Percentiles rank a stretch among this genome's conserved stretches.
These are phyloP conservation scores for Callipepla californica DNA, from an alignment of 2,113 vertebrate species.

Conservation along the genomic window DNA sequence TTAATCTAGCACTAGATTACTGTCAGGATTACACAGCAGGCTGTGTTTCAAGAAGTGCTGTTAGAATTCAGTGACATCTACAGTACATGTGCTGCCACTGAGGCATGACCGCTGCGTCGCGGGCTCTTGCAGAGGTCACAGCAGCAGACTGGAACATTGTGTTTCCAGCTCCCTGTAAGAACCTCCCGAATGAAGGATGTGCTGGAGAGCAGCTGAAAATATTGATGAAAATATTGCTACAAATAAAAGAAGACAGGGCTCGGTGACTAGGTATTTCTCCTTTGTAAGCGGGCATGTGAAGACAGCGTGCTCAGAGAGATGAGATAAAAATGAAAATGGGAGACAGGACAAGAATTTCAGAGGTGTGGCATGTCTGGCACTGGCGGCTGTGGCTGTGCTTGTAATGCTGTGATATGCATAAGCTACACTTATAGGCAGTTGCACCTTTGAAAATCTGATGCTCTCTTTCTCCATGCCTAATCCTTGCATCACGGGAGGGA, in stretches of 20 bases:
- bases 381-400: not conserved
- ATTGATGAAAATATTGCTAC: not conserved
- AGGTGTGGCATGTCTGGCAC: slow-evolving; percentile 54
- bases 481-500: not conserved
- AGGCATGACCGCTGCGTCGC: not conserved
- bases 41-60: not conserved
- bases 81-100: not conserved
- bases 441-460: slow-evolving; percentile 23
- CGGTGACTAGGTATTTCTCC: not conserved
- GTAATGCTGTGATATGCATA: slow-evolving; percentile 8
- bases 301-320: not conserved
- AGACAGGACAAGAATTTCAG: slow-evolving; percentile 42
- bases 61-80: not conserved
- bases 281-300: not conserved
- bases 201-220: not conserved
- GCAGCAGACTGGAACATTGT: not conserved
- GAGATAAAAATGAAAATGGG: slow-evolving; percentile 51
- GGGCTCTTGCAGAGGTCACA: not conserved
- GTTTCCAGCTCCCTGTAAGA: not conserved
- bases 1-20: not conserved
- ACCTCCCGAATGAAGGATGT: not conserved
- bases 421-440: not conserved
- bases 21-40: not conserved
- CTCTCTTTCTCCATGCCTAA: slow-evolving; percentile 4
- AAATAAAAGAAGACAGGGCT: not conserved